Evolutionary conservation across 2,797 vertebrate genomes (phyloP).

Genomic region (Percopsis omiscomaycus): DNA sequence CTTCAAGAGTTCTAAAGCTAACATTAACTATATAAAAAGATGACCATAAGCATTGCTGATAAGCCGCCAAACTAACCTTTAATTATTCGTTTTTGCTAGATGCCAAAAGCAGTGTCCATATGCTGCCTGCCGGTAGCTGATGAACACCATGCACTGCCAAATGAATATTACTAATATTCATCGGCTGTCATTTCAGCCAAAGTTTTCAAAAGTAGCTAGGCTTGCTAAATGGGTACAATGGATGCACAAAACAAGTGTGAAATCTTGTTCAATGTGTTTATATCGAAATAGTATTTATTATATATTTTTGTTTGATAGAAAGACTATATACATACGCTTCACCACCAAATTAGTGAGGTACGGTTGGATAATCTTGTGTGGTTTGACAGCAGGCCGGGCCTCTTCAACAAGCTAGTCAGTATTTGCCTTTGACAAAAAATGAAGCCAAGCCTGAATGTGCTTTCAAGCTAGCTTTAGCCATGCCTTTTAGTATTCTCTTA

Average conservation of each 20-base stretch:
- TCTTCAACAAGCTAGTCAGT: slow-evolving; percentile 43
- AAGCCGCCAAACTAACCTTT: not conserved
- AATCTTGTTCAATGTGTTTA: not conserved
- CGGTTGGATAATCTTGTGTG: slow-evolving; percentile 1
- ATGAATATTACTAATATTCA: slow-evolving; percentile 16
- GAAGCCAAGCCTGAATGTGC: slow-evolving; percentile 27
- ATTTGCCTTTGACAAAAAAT: slow-evolving; percentile 56
- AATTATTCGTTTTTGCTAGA: not conserved
- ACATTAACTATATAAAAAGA: not conserved
- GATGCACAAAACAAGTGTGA: not conserved
- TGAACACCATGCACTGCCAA: slow-evolving; percentile 7
- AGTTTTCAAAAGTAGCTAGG: not conserved
- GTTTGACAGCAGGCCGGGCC: slow-evolving; percentile 61
- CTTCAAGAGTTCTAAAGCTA: not conserved
- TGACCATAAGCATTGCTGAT: not conserved
- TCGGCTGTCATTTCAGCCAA: slow-evolving; percentile 34
- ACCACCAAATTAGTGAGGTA: not conserved
- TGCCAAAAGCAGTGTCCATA: not conserved
- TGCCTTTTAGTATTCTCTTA: slow-evolving; percentile 50
- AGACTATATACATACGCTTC: not conserved
- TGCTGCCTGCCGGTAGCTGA: slow-evolving; percentile 2
- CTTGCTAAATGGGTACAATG: not conserved
- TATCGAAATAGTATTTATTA: not conserved
- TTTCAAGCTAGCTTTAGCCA: slow-evolving; percentile 21
- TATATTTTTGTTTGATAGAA: not conserved